Percentiles rank a stretch among this genome's conserved stretches.
phyloP scores from a whole-genome alignment of 2,113 vertebrate genomes.

The Odocoileus virginianus region DNA sequence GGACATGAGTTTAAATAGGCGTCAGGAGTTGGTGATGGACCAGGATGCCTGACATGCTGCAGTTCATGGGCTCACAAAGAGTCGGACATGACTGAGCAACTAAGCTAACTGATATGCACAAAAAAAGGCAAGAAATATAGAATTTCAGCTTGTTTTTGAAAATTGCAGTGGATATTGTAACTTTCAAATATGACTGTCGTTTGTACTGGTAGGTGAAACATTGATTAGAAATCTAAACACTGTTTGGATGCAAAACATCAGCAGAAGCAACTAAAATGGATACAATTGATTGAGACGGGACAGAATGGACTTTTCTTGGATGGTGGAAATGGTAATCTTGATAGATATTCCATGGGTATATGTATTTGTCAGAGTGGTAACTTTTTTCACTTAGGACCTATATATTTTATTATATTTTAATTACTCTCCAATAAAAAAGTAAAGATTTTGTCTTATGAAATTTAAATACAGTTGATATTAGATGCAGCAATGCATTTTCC shows the following conservation, averaged over 20 bases:
- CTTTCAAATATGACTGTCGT: slow-evolving; percentile 19
- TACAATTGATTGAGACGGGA: not conserved
- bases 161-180: not conserved
- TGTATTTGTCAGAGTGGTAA: not conserved
- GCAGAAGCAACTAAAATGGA: not conserved
- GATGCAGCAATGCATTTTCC: not conserved
- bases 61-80: not conserved
- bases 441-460: not conserved
- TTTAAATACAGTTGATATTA: not conserved
- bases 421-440: not conserved
- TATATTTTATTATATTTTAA: not conserved
- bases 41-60: not conserved
- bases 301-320: not conserved
- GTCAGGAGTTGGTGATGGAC: not conserved
- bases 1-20: not conserved
- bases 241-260: not conserved
- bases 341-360: not conserved
- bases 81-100: not conserved
- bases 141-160: not conserved
- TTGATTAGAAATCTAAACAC: not conserved
- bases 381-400: not conserved
- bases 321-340: not conserved
- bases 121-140: not conserved
- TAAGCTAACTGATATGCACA: not conserved
- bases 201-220: slow-evolving; percentile 11